phyloP scores from a whole-genome alignment of 2,113 vertebrate species.

The Ptyas mucosa region DNA sequence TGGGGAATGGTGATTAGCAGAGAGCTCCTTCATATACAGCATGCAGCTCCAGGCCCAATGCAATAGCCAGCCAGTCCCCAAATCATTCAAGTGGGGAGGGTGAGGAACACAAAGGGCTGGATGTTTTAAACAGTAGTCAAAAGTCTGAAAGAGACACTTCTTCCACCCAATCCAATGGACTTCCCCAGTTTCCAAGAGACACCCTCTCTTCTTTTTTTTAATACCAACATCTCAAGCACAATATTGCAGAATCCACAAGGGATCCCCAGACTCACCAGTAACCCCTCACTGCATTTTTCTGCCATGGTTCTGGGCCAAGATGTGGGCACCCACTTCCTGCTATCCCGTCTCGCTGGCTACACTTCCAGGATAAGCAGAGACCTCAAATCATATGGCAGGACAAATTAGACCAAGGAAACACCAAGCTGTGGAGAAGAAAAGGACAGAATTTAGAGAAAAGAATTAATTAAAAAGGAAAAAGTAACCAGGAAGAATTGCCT shows the following conservation, averaged over 20 bases:
- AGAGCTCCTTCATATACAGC: background rate
- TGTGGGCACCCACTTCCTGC: background rate
- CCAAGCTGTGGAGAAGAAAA: constrained; percentile 48
- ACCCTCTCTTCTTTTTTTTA: background rate
- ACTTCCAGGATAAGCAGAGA: constrained; percentile 8
- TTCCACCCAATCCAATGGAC: background rate
- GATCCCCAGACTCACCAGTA: constrained; percentile 60
- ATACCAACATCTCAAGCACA: fast-evolving
- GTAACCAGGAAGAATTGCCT: background rate
- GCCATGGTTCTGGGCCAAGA: constrained; percentile 62
- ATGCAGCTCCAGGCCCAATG: background rate
- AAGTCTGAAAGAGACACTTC: background rate
- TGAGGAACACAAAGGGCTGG: background rate
- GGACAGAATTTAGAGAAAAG: constrained; percentile 34
- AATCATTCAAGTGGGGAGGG: background rate
- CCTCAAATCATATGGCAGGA: background rate
- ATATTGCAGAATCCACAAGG: fast-evolving
- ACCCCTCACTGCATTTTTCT: constrained; percentile 66
- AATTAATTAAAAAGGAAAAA: background rate
- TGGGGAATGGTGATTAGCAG: background rate
- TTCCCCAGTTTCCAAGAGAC: background rate
- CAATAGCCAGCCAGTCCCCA: background rate
- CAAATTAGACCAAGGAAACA: constrained; percentile 47
- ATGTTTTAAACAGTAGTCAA: background rate
- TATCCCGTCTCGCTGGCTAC: constrained; percentile 36